Percentiles rank a stretch among this genome's conserved stretches.
Evolutionary conservation across 2,113 vertebrate species (phyloP).

Genomic region (Lagopus muta): DNA sequence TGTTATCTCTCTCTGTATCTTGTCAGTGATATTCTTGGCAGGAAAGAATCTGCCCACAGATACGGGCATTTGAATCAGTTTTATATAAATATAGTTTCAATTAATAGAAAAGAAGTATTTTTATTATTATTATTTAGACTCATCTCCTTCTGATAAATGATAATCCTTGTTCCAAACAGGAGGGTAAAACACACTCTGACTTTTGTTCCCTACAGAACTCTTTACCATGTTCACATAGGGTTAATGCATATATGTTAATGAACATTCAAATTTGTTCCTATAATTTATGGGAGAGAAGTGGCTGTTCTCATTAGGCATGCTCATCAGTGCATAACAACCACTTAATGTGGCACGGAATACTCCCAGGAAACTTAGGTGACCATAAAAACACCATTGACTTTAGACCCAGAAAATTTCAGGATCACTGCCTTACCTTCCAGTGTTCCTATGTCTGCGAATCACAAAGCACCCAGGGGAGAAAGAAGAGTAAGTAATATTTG

Average conservation of each 20-base stretch:
- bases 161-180: not conserved
- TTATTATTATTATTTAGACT: not conserved
- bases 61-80: not conserved
- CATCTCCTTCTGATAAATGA: not conserved
- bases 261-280: conserved; percentile 5
- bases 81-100: not conserved
- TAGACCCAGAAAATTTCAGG: conserved; percentile 19
- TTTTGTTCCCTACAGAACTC: not conserved
- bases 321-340: conserved; percentile 17
- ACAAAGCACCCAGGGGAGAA: not conserved
- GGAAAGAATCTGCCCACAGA: not conserved
- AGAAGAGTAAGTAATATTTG: conserved; percentile 25
- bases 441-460: not conserved
- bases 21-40: not conserved
- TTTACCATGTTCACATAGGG: not conserved
- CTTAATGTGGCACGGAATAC: conserved; percentile 21
- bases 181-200: not conserved
- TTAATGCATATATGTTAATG: conserved; percentile 15
- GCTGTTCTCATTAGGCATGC: not conserved
- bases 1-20: not conserved
- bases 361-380: conserved; percentile 44
- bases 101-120: not conserved
- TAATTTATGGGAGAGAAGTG: conserved; percentile 12
- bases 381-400: conserved; percentile 23
- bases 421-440: conserved; percentile 28